Percentiles rank a stretch among this genome's conserved stretches.
phyloP scores from a whole-genome alignment of 2,888 invertebrate species.

The Tipula unca region DNA sequence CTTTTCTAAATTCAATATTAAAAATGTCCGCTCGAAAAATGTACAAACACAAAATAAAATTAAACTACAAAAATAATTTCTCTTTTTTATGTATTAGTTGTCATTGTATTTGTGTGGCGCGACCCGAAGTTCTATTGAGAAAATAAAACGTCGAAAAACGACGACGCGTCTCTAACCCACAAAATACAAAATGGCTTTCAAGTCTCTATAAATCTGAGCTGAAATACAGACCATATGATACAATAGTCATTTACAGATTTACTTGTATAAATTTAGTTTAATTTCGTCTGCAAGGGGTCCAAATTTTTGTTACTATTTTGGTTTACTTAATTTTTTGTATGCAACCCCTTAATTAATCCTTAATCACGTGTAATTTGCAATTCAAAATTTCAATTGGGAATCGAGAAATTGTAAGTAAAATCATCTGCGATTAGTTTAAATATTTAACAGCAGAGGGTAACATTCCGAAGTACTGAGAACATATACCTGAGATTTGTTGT shows the following conservation, averaged over 20 bases:
- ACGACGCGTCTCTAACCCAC: slow-evolving; percentile 1
- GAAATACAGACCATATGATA: neutral
- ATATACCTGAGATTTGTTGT: neutral
- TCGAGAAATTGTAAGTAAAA: neutral
- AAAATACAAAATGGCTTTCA: neutral
- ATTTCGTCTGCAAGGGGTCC: neutral
- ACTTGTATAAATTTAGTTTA: neutral
- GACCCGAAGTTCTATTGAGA: neutral
- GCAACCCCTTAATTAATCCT: neutral
- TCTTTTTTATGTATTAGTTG: neutral
- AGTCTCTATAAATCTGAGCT: neutral
- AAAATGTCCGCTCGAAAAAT: slow-evolving; percentile 2
- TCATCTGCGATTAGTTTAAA: neutral
- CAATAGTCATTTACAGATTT: neutral
- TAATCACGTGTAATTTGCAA: neutral
- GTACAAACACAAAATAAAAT: neutral
- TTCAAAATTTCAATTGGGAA: neutral
- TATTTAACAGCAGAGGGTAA: neutral
- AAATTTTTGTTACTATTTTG: neutral
- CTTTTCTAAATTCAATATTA: neutral
- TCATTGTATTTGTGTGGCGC: neutral
- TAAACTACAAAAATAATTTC: neutral
- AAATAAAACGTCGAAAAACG: neutral
- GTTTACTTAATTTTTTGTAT: neutral
- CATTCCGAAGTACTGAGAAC: neutral